phyloP scores from a whole-genome alignment of 2,113 vertebrate species.

The Manacus vitellinus region DNA sequence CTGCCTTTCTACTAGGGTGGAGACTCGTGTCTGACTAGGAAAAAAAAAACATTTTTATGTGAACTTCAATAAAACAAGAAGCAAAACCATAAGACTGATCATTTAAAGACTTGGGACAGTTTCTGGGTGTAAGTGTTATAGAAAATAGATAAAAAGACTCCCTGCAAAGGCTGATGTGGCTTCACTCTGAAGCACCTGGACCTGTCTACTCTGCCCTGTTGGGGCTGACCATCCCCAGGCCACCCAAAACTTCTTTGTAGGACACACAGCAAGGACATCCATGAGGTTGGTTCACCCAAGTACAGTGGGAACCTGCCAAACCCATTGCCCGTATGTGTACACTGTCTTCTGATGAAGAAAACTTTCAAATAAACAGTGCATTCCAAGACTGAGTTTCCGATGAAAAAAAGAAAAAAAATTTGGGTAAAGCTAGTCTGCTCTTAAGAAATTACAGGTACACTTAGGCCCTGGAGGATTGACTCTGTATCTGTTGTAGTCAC shows the following conservation, averaged over 20 bases:
- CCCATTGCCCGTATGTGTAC: neutral
- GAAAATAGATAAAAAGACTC: neutral
- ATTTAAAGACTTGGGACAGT: neutral
- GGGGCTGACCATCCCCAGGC: neutral
- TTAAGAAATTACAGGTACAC: neutral
- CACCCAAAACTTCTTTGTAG: neutral
- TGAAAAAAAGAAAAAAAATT: neutral
- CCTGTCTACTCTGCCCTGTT: accelerated
- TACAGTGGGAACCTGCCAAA: neutral
- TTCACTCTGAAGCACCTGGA: neutral
- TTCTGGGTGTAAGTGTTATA: neutral
- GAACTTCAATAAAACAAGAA: neutral
- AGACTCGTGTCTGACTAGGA: neutral
- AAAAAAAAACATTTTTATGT: neutral
- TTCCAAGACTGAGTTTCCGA: neutral
- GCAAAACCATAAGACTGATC: neutral
- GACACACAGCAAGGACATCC: neutral
- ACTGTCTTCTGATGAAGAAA: neutral
- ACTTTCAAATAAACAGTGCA: neutral
- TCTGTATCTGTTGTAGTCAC: neutral
- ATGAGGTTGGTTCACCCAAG: neutral
- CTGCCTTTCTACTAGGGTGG: neutral
- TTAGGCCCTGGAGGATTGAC: neutral
- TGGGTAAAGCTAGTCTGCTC: neutral
- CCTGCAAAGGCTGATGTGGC: neutral